These are phyloP conservation scores for Drepanosiphum platanoidis DNA, from an alignment of 2,888 invertebrate species.

Conservation along the genomic window DNA sequence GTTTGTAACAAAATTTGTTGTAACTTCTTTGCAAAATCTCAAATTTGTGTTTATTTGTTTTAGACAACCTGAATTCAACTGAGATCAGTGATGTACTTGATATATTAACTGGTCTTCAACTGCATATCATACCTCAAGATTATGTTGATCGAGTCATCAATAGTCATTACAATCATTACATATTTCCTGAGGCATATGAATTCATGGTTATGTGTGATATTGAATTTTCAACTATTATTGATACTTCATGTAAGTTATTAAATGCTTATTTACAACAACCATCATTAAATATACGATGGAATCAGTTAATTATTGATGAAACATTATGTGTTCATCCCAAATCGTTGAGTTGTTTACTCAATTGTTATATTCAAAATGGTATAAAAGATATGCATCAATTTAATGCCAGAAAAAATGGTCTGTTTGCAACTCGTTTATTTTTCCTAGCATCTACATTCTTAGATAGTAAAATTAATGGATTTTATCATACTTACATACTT, in stretches of 20 bases:
- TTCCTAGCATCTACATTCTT: conserved; percentile 51
- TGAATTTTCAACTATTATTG: conserved; percentile 48
- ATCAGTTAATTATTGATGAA: conserved; percentile 45
- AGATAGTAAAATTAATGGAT: conserved; percentile 51
- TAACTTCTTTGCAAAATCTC: no score
- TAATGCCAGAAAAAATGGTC: conserved; percentile 35
- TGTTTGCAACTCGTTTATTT: conserved; percentile 50
- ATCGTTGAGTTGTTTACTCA: conserved; percentile 51
- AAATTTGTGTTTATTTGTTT: no score
- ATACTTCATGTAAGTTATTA: conserved; percentile 51
- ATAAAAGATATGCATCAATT: neutral
- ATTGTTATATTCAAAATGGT: conserved; percentile 56
- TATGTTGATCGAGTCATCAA: conserved; percentile 46
- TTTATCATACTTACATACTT: conserved; percentile 36
- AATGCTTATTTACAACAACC: conserved; percentile 40
- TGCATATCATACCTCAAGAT: conserved; percentile 38
- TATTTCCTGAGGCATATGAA: conserved; percentile 52
- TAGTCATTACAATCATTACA: conserved; percentile 37
- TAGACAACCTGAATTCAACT: neutral
- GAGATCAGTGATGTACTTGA: conserved; percentile 47
- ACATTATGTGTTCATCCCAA: conserved; percentile 29
- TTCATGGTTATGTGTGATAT: conserved; percentile 50
- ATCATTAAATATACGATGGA: conserved; percentile 33
- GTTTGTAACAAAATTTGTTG: no score
- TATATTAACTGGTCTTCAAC: conserved; percentile 27